Evolutionary conservation across 2,113 vertebrate species (phyloP), one percentile per base, ranked within the genome.

Genomic region (Paracanthobrama guichenoti): DNA sequence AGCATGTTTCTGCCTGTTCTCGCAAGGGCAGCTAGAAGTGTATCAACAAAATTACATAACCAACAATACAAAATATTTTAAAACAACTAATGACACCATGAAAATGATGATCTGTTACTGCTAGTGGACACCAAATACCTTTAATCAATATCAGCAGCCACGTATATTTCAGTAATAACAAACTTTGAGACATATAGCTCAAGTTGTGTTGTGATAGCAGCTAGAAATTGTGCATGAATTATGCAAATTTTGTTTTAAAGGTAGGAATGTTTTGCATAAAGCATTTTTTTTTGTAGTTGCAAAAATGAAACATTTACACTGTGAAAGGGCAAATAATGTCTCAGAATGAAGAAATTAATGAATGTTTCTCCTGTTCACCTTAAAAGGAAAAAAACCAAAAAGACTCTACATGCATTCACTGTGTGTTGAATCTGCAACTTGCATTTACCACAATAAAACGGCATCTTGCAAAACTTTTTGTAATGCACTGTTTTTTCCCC

Each of bases 401-500:
- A 24, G 5, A 59, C 1, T 57, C 5, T 59, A 46, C 16, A 14
- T 39, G 80, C 66, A 57, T 4, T 14, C 6, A 55, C 12, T 57
- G 22, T 82, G 28, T 57, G 24, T 81, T 39, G 60, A 53, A 81
- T 66, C 16, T 53, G 79, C 22, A 72, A 46, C 4, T 42, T 72
- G 72, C 62, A 59, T 24, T 71, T 39, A 62, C 79, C n/a, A 66
- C 48, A 80, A 72, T 72, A 26, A 76, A 83, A 64, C 12, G 10
- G 12, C 42, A 76, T 86, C 28, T 74, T 80, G 84, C 79, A 76
- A 79, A 16, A 71, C 46, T 55, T 28, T 71, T 73, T 81, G 73
- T 73, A 78, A 55, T 57, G 14, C 72, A 35, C 53, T 85, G 31
- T 81, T 72, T 35, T 39, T 71, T 55, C 60, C 73, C 46, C 69